Percentiles rank a stretch among this genome's conserved stretches.
These are phyloP conservation scores for Mormyrus iriodes DNA, from an alignment of 2,113 vertebrate species.

Conservation along the genomic window DNA sequence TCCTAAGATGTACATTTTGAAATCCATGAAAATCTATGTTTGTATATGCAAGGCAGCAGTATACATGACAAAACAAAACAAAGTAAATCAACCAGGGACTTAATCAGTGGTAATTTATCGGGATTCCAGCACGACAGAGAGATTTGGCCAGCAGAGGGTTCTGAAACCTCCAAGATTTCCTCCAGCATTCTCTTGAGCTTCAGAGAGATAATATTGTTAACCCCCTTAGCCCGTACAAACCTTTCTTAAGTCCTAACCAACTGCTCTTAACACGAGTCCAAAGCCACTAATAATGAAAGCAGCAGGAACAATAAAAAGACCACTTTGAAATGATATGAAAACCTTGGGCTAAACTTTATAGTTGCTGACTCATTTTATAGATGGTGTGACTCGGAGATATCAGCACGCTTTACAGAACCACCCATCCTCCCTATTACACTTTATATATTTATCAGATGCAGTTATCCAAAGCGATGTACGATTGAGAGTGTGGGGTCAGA, in stretches of 20 bases:
- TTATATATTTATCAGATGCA: neutral
- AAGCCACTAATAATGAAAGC: conserved; percentile 32
- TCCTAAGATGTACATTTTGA: neutral
- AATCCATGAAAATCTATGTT: neutral
- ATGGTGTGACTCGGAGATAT: conserved; percentile 32
- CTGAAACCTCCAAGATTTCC: conserved; percentile 16
- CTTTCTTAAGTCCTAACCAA: conserved; percentile 14
- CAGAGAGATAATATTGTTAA: conserved; percentile 28
- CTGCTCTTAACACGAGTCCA: conserved; percentile 15
- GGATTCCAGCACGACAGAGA: conserved; percentile 11
- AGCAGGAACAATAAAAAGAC: conserved; percentile 29
- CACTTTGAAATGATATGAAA: conserved; percentile 29
- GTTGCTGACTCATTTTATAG: conserved; percentile 38
- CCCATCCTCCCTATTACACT: conserved; percentile 8
- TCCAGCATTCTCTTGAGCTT: neutral
- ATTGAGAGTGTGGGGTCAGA: neutral
- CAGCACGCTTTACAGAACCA: conserved; percentile 56
- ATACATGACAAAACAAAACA: neutral
- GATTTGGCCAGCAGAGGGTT: neutral
- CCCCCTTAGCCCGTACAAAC: neutral
- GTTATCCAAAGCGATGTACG: neutral
- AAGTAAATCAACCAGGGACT: neutral
- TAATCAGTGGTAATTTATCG: conserved; percentile 25
- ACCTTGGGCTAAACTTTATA: conserved; percentile 30
- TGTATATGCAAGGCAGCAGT: neutral